Evolutionary conservation across 2,113 vertebrate species (phyloP).

Genomic region (Ptychochromis oligacanthus): DNA sequence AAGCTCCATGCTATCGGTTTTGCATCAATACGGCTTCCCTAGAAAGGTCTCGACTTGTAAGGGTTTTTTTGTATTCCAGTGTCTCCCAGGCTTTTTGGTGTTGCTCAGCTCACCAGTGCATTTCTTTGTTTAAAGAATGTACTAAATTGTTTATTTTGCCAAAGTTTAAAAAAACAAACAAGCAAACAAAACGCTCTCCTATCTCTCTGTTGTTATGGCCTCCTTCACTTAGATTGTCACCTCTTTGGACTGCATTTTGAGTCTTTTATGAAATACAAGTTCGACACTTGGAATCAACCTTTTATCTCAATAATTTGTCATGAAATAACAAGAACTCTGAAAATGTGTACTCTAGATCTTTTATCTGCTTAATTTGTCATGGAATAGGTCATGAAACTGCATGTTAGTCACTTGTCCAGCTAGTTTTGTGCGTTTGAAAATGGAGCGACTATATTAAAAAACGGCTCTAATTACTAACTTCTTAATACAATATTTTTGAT

Average conservation of each 20-base stretch:
- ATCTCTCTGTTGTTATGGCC: neutral
- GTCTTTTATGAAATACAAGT: neutral
- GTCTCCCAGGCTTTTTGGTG: neutral
- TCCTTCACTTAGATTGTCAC: neutral
- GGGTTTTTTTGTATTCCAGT: neutral
- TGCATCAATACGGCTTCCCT: neutral
- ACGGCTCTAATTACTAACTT: neutral
- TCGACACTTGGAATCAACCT: neutral
- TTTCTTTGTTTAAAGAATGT: too few relatives aligned
- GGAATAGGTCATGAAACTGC: neutral
- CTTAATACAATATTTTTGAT: too few relatives aligned
- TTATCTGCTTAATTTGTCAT: neutral
- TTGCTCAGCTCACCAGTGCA: neutral
- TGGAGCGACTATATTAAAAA: too few relatives aligned
- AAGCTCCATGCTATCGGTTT: neutral
- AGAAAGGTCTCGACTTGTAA: neutral
- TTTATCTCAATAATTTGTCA: neutral
- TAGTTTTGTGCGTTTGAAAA: too few relatives aligned
- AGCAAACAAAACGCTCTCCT: neutral
- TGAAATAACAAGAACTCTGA: neutral
- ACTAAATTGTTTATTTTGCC: neutral
- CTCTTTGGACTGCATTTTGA: neutral
- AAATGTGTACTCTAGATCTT: neutral
- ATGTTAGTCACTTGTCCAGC: too few relatives aligned
- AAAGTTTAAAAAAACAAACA: neutral